Percentiles rank a stretch among this genome's conserved stretches.
These are phyloP conservation scores for Phodopus roborovskii DNA, from an alignment of 2,113 vertebrate species.

Conservation along the genomic window DNA sequence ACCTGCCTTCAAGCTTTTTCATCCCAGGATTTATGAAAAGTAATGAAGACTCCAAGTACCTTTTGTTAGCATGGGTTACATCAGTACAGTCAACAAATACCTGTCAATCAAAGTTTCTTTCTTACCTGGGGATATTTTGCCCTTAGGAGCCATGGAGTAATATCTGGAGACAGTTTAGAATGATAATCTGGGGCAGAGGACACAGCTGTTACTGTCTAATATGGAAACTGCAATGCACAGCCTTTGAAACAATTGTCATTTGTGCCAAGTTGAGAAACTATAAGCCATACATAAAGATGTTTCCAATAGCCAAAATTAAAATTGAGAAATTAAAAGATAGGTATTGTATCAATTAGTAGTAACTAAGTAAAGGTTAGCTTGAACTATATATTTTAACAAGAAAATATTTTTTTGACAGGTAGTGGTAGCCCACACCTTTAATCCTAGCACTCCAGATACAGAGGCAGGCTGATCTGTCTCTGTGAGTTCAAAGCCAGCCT, in stretches of 20 bases:
- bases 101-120: neutral
- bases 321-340: neutral
- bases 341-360: neutral
- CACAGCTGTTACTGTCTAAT: neutral
- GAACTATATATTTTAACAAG: neutral
- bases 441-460: neutral
- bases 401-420: neutral
- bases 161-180: neutral
- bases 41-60: neutral
- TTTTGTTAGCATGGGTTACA: neutral
- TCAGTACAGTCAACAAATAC: neutral
- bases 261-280: neutral
- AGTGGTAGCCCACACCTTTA: neutral
- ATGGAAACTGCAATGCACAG: neutral
- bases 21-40: neutral
- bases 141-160: neutral
- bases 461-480: neutral
- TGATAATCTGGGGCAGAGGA: neutral
- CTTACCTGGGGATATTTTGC: neutral
- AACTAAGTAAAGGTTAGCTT: neutral
- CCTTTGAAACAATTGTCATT: neutral
- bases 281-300: neutral
- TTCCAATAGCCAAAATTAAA: neutral
- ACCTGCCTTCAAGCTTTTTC: neutral
- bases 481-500: neutral